Percentiles rank a stretch among this genome's conserved stretches.
Evolutionary conservation across 2,888 invertebrate species (phyloP).

Genomic region (Machimus atricapillus): DNA sequence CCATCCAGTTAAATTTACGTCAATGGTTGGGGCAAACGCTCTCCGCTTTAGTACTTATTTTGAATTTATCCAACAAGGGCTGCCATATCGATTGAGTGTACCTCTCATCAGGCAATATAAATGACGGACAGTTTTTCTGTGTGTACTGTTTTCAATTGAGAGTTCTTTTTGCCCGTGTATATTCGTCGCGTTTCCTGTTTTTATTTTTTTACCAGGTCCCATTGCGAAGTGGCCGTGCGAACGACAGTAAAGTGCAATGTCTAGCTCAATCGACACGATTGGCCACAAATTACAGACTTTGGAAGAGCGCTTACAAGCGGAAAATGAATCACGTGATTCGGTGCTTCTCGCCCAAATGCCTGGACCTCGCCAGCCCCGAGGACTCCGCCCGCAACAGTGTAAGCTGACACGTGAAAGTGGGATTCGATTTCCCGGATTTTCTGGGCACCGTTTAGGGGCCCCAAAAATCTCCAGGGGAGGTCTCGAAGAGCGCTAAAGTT

Average conservation of each 20-base stretch:
- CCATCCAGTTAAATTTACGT: not conserved
- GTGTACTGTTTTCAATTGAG: slow-evolving; percentile 34
- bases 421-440: not conserved
- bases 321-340: slow-evolving; percentile 61
- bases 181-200: slow-evolving; percentile 40
- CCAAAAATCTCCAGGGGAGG: not conserved
- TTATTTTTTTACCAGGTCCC: slow-evolving; percentile 32
- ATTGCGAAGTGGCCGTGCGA: slow-evolving; percentile 20
- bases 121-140: slow-evolving; percentile 46
- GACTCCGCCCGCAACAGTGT: slow-evolving; percentile 66
- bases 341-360: slow-evolving; percentile 60
- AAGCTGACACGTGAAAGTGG: slow-evolving; percentile 45
- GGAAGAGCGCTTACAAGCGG: slow-evolving; percentile 75
- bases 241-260: slow-evolving; percentile 64
- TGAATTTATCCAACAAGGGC: not conserved
- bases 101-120: slow-evolving; percentile 38
- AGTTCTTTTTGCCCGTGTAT: slow-evolving; percentile 36
- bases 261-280: slow-evolving; percentile 74
- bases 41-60: not conserved
- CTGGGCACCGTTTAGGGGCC: not conserved
- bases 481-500: not conserved
- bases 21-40: not conserved
- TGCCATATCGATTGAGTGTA: not conserved
- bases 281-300: slow-evolving; percentile 77
- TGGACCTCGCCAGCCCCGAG: slow-evolving; percentile 60